Percentiles rank a stretch among this genome's conserved stretches.
Conservation (phyloP, 92 coral and sea anemone species). For the Desmophyllum pertusum region DNA sequence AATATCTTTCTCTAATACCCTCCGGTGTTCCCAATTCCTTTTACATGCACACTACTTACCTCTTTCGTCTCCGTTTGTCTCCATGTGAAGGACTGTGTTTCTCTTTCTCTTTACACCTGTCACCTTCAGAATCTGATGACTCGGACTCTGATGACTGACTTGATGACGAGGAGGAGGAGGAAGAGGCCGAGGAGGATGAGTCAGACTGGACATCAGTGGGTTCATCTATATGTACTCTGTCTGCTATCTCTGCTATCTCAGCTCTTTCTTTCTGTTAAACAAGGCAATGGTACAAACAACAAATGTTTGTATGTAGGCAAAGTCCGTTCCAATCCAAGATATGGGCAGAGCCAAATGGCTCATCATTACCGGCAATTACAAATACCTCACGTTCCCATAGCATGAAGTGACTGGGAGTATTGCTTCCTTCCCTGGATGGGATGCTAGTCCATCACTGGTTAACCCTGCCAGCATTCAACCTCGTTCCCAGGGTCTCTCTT, state of each 20-base stretch:
- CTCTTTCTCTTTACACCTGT: constrained; percentile 73
- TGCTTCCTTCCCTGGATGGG: too few species aligned
- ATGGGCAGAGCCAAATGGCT: too few species aligned
- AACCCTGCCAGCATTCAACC: too few species aligned
- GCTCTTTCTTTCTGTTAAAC: constrained; percentile 85
- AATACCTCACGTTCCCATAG: too few species aligned
- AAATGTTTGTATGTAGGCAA: neutral
- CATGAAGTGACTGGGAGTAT: too few species aligned
- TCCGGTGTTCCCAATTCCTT: neutral
- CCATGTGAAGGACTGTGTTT: constrained; percentile 63
- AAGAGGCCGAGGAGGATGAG: constrained; percentile 92
- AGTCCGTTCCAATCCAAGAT: too few species aligned
- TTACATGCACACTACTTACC: constrained; percentile 17
- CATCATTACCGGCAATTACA: too few species aligned
- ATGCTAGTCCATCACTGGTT: too few species aligned
- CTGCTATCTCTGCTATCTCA: constrained; percentile 84
- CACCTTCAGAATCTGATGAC: constrained; percentile 75
- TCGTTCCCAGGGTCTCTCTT: too few species aligned
- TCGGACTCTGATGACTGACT: constrained; percentile 74
- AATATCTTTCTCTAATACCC: too few species aligned
- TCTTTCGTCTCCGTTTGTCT: constrained; percentile 54
- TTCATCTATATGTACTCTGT: constrained; percentile 73
- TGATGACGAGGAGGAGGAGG: constrained; percentile 85
- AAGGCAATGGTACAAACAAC: neutral
- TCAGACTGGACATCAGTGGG: constrained; percentile 95